Conservation (phyloP, 2,888 invertebrate genomes). For the Fragum sueziense region DNA sequence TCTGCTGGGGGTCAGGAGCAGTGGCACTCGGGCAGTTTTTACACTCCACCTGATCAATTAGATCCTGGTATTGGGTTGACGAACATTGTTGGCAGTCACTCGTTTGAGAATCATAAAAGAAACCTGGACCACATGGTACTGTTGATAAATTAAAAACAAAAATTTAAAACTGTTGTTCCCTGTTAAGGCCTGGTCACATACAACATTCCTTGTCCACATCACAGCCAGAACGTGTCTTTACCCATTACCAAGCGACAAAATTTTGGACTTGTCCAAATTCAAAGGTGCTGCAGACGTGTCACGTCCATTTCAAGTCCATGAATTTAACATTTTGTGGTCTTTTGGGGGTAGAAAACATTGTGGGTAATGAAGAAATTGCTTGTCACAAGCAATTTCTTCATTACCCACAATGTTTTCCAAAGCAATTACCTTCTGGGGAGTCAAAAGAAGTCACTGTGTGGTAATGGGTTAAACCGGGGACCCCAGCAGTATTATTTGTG, state of each 20-base stretch:
- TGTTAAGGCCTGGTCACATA: too few species aligned
- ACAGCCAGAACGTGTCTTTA: not conserved
- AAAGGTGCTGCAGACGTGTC: too few species aligned
- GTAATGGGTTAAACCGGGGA: too few species aligned
- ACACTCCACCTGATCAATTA: not conserved
- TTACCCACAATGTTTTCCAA: too few species aligned
- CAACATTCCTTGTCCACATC: too few species aligned
- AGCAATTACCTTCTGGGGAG: too few species aligned
- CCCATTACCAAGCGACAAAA: too few species aligned
- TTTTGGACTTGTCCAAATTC: too few species aligned
- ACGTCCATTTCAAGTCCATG: too few species aligned
- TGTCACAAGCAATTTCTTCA: not conserved
- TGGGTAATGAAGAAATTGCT: not conserved
- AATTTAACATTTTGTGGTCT: too few species aligned
- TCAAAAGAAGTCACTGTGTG: too few species aligned
- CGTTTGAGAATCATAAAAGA: not conserved
- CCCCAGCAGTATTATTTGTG: too few species aligned
- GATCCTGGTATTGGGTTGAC: not conserved
- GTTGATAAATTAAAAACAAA: not conserved
- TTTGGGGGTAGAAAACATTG: slow-evolving; percentile 5
- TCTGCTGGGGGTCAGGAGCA: not conserved
- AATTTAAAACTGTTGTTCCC: not conserved
- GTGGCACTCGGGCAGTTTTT: not conserved
- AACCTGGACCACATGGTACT: slow-evolving; percentile 13
- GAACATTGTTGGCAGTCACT: not conserved